Evolutionary conservation across 2,888 invertebrate genomes (phyloP), one percentile per base, ranked within the genome.

Genomic region (Yponomeuta malinellus): DNA sequence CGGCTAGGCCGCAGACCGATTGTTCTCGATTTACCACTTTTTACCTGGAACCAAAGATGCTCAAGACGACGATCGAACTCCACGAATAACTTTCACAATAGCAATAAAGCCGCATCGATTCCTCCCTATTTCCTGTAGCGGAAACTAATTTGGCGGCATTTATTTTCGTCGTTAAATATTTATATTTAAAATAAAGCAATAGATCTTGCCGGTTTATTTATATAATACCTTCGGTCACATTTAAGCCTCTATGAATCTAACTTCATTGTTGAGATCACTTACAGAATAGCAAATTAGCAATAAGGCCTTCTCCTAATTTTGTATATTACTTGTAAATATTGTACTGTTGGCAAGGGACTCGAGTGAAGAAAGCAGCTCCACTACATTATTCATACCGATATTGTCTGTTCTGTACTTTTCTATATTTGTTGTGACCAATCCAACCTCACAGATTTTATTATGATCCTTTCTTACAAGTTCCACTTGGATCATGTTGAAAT

Each of bases 271-370:
- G 0, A 23, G 64, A 9, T 37, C 66, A 66, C 67, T 67, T 67
- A 67, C 67, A 67, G 67, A 67, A 67, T 67, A 33, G 37, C n/a
- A 67, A 67, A 67, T 67, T 67, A 67, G 67, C 67, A 67, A 67
- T 67, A 12, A 43, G 33, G 6, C 67, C 33, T 37, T 37, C 33
- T 67, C 43, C 67, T 43, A 67, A 67, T 37, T 67, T 65, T 65
- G 29, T 64, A 65, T 65, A 43, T 43, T 23, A 23, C 23, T 23
- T 43, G 33, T 33, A 33, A 4, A 64, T 64, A 23, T 33, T 10
- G 65, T 65, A 15, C 15, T 59, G 52, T 59, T 29, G 65, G 23
- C 65, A 65, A 33, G 65, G 31, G 29, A 59, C 15, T 59, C 52
- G 63, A 23, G 63, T 9, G 63, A 63, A 63, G 63, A 63, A 63